Percentiles rank a stretch among this genome's conserved stretches.
Evolutionary conservation across 1,140 invertebrate species (phyloP).

Genomic region (Trichogramma pretiosum): DNA sequence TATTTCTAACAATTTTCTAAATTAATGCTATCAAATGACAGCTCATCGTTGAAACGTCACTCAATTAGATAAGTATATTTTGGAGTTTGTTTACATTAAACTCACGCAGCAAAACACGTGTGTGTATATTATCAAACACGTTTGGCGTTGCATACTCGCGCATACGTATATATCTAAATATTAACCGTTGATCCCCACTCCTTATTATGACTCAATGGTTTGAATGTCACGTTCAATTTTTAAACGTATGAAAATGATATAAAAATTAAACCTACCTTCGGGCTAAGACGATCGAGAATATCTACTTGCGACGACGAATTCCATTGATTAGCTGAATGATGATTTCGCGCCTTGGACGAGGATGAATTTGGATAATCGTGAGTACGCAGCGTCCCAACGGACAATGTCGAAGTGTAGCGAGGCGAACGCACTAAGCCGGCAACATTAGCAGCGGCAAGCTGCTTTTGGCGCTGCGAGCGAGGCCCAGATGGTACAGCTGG

Average conservation of each 20-base stretch:
- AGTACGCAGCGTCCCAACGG: constrained; percentile 14
- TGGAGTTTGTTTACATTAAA: neutral
- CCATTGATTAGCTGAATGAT: neutral
- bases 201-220: too few relatives aligned
- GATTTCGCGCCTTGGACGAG: too few relatives aligned
- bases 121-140: neutral
- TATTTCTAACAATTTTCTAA: too few relatives aligned
- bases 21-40: too few relatives aligned
- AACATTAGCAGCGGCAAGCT: constrained; percentile 9
- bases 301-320: neutral
- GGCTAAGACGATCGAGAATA: constrained; percentile 45
- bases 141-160: neutral
- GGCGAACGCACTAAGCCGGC: constrained; percentile 8
- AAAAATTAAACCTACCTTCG: constrained; percentile 34
- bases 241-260: too few relatives aligned
- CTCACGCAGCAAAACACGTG: neutral
- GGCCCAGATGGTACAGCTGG: constrained; percentile 26
- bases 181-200: neutral
- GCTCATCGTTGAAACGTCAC: too few relatives aligned
- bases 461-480: neutral
- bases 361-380: too few relatives aligned
- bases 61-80: neutral
- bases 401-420: constrained; percentile 13
- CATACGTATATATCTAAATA: too few relatives aligned
- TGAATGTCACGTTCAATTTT: too few relatives aligned